phyloP scores from a whole-genome alignment of 2,797 vertebrate species.

The Limosa lapponica region DNA sequence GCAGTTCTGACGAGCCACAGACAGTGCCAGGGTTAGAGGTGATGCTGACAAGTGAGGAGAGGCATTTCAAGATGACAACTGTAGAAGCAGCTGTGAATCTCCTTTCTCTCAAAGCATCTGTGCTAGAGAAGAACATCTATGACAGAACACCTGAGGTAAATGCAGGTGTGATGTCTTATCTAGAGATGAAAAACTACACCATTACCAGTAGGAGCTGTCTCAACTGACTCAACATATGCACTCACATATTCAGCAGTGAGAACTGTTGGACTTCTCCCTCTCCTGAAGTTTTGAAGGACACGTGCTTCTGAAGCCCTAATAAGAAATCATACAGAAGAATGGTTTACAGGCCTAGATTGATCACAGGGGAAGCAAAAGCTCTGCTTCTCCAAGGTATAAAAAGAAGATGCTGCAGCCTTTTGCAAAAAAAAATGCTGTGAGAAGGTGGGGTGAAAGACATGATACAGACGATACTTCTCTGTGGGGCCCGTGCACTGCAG shows the following conservation, averaged over 20 bases:
- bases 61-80: not conserved
- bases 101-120: not conserved
- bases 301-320: not conserved
- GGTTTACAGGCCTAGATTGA: not conserved
- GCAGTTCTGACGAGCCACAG: not conserved
- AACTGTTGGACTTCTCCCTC: not conserved
- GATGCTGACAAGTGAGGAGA: not conserved
- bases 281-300: not conserved
- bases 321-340: not conserved
- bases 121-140: not conserved
- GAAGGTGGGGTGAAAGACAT: not conserved
- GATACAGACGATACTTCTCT: fast-evolving
- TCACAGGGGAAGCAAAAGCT: not conserved
- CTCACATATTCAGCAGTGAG: fast-evolving
- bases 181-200: not conserved
- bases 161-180: not conserved
- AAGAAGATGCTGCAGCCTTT: not conserved
- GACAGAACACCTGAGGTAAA: not conserved
- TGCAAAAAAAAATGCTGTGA: not conserved
- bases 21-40: not conserved
- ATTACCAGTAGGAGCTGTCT: fast-evolving
- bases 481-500: not conserved
- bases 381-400: not conserved
- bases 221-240: not conserved
- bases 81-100: not conserved